These are phyloP conservation scores for Leptocoma aspasia DNA, from an alignment of 2,113 vertebrate species.

Conservation along the genomic window DNA sequence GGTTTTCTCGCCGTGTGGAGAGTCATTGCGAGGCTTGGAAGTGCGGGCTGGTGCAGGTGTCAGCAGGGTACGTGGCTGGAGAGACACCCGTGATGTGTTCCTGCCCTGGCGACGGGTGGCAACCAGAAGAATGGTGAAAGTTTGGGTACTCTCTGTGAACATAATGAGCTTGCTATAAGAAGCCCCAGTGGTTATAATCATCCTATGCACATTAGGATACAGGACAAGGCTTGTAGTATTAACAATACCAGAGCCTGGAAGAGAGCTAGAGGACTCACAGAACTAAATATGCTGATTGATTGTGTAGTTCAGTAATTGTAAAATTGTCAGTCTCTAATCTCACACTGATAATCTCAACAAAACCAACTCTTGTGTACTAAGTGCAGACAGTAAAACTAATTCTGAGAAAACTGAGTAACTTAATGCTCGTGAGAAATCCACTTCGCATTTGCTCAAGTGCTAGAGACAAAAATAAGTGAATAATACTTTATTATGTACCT, in stretches of 20 bases:
- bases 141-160: neutral
- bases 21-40: rapidly evolving
- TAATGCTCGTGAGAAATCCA: neutral
- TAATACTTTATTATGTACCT: neutral
- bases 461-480: neutral
- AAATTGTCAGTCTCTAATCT: neutral
- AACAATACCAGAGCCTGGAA: neutral
- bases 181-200: neutral
- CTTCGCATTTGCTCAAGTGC: neutral
- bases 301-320: neutral
- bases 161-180: neutral
- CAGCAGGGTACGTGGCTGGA: rapidly evolving
- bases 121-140: neutral
- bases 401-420: neutral
- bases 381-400: neutral
- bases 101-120: neutral
- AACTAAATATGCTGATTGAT: neutral
- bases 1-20: neutral
- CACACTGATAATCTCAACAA: neutral
- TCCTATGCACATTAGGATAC: neutral
- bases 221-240: neutral
- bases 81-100: rapidly evolving
- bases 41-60: neutral
- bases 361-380: neutral
- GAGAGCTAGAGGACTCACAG: neutral